A percentile compares a stretch with the other conserved stretches of the same genome.
Conservation (phyloP, 2,113 vertebrate genomes). For the Phyllostomus hastatus region DNA sequence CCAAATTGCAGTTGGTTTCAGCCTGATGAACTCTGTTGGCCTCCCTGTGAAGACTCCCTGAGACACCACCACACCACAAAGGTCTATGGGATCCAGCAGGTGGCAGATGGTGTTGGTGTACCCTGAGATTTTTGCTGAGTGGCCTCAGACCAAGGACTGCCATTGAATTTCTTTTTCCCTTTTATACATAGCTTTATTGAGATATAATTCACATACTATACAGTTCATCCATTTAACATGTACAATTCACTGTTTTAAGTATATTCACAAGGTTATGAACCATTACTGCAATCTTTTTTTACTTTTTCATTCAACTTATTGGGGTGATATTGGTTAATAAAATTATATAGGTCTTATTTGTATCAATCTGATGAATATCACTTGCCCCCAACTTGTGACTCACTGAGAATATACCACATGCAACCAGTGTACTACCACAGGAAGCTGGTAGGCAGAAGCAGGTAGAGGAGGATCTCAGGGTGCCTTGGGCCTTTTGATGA, state of each 20-base stretch:
- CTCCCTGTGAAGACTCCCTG: background rate
- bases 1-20: background rate
- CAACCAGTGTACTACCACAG: background rate
- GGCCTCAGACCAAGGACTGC: too few species aligned
- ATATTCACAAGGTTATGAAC: too few species aligned
- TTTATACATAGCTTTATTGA: too few species aligned
- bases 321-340: too few species aligned
- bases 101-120: background rate
- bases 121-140: background rate
- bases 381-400: background rate
- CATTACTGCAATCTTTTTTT: too few species aligned
- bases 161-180: too few species aligned
- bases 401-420: background rate
- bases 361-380: background rate
- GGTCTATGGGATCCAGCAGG: background rate
- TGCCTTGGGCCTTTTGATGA: too few species aligned
- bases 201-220: too few species aligned
- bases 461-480: background rate
- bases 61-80: background rate
- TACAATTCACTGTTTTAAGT: too few species aligned
- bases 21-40: background rate
- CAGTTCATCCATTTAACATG: too few species aligned
- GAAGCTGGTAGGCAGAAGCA: background rate
- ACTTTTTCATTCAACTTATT: too few species aligned
- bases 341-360: background rate